Evolutionary conservation across 2,797 vertebrate species (phyloP), one percentile per base, ranked within the genome.

Genomic region (Cryptoblepharus egeriae): DNA sequence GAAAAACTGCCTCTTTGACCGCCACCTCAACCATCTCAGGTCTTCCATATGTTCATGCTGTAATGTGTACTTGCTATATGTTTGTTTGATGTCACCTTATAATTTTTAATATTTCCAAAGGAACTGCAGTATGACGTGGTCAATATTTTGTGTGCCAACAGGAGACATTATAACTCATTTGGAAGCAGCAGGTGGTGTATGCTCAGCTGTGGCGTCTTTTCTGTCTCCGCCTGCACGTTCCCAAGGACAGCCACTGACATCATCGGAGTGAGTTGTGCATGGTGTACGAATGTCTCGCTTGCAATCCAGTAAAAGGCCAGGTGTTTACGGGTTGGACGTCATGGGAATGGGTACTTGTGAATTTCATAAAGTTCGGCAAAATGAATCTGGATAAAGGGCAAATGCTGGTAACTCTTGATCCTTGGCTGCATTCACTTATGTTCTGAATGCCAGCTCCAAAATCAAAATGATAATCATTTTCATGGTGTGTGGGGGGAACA

Each of bases 71-170:
- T 75, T 65, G 61, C n/a, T 72, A 80, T 88, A 77, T 52, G 13
- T 52, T 42, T 52, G 49, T 52, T 52, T 85, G 18, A 73, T 32
- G 60, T 86, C 85, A 12, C 79, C 79, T 84, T 85, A 73, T 76
- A 85, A 91, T 79, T 37, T 69, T 88, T 76, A 87, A 9, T 77
- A 82, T 86, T 87, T 88, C 86, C 86, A 88, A 81, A 92, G 83
- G 81, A 91, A 85, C 70, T 75, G 80, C 45, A 49, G 45, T 49
- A 52, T 0, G 0, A 76, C 58, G 52, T n/a, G 77, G 82, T 64
- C 80, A 39, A 61, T 88, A 82, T 83, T 91, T 88, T 52, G 45
- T 80, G 78, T 83, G 45, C 83, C 86, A 79, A 74, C 60, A 55
- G 82, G 80, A 60, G 2, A 82, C 70, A 82, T 84, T 60, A 32